Percentiles rank a stretch among this genome's conserved stretches.
Evolutionary conservation across 2,888 invertebrate species (phyloP).

Genomic region (Notodonta ziczac): DNA sequence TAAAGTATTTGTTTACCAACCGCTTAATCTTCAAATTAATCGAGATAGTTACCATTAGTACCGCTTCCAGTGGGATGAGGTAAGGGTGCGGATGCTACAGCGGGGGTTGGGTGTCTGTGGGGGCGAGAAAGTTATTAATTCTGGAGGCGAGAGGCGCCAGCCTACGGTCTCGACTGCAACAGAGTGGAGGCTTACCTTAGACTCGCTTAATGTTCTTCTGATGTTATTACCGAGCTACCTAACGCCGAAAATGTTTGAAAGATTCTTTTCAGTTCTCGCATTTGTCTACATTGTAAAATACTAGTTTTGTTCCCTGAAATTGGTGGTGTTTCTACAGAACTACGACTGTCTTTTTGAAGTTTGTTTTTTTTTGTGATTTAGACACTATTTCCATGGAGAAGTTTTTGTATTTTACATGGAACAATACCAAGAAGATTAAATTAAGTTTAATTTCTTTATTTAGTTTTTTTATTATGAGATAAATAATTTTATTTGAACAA

Average conservation of each 20-base stretch:
- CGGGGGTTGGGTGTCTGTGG: constrained; percentile 48
- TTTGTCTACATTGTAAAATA: neutral
- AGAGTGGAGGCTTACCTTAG: constrained; percentile 77
- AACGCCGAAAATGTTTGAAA: constrained; percentile 29
- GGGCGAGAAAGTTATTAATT: constrained; percentile 82
- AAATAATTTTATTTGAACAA: too few species aligned
- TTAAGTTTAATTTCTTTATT: too few species aligned
- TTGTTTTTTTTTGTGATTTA: too few species aligned
- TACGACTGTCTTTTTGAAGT: too few species aligned
- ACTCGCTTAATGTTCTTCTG: constrained; percentile 75
- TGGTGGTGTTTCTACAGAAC: too few species aligned
- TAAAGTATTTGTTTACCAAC: neutral
- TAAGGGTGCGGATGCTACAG: constrained; percentile 27
- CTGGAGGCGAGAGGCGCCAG: constrained; percentile 81
- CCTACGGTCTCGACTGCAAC: constrained; percentile 79
- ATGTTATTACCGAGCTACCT: constrained; percentile 66
- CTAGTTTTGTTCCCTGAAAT: neutral
- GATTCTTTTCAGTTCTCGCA: constrained; percentile 1
- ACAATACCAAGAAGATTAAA: too few species aligned
- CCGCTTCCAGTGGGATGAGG: constrained; percentile 44
- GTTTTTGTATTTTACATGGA: too few species aligned
- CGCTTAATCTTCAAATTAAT: constrained; percentile 32
- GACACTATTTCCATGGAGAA: too few species aligned
- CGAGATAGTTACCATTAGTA: constrained; percentile 57
- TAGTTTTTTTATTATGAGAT: too few species aligned